A percentile compares a stretch with the other conserved stretches of the same genome.
phyloP scores from a whole-genome alignment of 2,888 invertebrate species.

The Myathropa florea region DNA sequence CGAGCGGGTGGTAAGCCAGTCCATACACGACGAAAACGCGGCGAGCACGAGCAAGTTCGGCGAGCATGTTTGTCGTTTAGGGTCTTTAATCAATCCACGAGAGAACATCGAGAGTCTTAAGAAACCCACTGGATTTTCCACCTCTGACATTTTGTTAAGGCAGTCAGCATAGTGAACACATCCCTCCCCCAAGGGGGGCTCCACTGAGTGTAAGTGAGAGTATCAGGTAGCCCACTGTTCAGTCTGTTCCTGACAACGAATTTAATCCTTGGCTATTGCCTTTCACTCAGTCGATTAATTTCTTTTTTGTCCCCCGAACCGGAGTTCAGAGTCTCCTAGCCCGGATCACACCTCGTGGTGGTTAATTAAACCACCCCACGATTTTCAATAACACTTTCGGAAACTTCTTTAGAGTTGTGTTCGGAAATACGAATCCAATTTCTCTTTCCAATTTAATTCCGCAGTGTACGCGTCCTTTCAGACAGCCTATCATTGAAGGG shows the following conservation, averaged over 20 bases:
- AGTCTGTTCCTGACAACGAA: conserved; percentile 10
- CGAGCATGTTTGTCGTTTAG: too few species aligned
- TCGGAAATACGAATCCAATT: not conserved
- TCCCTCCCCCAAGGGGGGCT: not conserved
- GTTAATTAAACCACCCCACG: not conserved
- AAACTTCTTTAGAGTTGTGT: not conserved
- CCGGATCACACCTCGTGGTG: not conserved
- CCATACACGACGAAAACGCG: too few species aligned
- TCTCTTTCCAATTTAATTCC: not conserved
- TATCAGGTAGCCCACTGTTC: not conserved
- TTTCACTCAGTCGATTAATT: conserved; percentile 4
- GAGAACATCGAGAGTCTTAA: too few species aligned
- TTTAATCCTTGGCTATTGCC: not conserved
- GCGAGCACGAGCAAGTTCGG: too few species aligned
- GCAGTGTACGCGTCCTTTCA: not conserved
- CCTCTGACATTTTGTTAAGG: too few species aligned
- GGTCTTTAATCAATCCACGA: too few species aligned
- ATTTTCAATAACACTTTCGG: too few species aligned
- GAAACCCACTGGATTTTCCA: too few species aligned
- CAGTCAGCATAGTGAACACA: not conserved
- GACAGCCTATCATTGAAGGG: not conserved
- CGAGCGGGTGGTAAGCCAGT: too few species aligned
- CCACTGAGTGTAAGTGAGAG: not conserved
- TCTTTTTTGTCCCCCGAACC: not conserved
- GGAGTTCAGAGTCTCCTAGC: not conserved